Evolutionary conservation across 2,797 vertebrate genomes (phyloP), one percentile per base, ranked within the genome.

Genomic region (Tiaroga cobitis): DNA sequence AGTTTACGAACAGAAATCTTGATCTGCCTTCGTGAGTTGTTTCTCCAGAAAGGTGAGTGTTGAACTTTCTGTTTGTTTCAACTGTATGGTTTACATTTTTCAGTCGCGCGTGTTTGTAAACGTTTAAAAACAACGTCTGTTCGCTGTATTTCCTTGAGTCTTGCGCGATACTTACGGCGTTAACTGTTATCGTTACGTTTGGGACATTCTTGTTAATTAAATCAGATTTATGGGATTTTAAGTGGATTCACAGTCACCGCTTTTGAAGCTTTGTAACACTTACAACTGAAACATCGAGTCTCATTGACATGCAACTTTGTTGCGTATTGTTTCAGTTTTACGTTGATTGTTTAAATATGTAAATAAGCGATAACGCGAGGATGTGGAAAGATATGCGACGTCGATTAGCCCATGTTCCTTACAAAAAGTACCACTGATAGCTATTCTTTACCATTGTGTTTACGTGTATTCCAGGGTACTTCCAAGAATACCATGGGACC

Each of bases 41-140:
- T 54, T 26, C 65, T 21, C 63, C n/a, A n/a, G 72, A 70, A 77
- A 84, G 87, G 87, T 85, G 73, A 85, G 80, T 59, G 26, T 84
- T 73, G 13, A 82, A 87, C 86, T 87, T 85, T 85, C 19, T 19
- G 65, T 61, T 87, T 41, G 82, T 81, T 77, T 84, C 7, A 77
- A 46, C 49, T 86, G 46, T 16, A 5, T 16, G 39, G 9, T 81
- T 86, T 86, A 70, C 51, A 41, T 68, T 56, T 46, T 8, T 56
- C n/a, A 24, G 37, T 54, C 63, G 63, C 37, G 13, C 3, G 1
- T 70, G 80, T 83, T 82, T 78, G 74, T 69, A 77, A 76, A 82
- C 46, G 39, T 49, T 69, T 82, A 4, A 2, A 79, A 81, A 72
- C 73, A 3, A 5, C 11, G 18, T 54, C 18, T 39, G 1, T 0